phyloP scores from a whole-genome alignment of 2,888 invertebrate genomes.

The Lumbricus terrestris region DNA sequence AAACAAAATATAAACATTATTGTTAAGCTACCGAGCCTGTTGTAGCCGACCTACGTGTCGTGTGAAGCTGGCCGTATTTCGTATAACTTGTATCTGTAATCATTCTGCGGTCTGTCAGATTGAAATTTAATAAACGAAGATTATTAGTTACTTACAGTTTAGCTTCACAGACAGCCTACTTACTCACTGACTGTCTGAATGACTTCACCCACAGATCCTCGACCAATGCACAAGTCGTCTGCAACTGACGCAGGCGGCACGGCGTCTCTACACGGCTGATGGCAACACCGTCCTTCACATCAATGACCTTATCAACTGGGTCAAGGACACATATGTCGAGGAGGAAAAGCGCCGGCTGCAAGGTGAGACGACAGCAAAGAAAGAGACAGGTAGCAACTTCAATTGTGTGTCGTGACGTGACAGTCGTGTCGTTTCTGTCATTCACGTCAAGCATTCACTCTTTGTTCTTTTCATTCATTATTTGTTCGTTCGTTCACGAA shows the following conservation, averaged over 20 bases:
- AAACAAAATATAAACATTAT: not conserved
- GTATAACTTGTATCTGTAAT: no score
- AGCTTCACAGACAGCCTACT: no score
- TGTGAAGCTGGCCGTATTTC: no score
- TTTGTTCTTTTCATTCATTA: not conserved
- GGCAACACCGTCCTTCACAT: conserved; percentile 52
- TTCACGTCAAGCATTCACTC: not conserved
- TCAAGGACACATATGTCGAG: conserved; percentile 35
- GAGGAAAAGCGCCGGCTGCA: conserved; percentile 30
- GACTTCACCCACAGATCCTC: conserved; percentile 46
- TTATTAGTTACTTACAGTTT: no score
- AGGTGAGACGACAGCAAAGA: conserved; percentile 27
- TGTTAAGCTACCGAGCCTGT: no score
- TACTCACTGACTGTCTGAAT: not conserved
- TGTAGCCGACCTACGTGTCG: no score
- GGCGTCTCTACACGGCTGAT: conserved; percentile 54
- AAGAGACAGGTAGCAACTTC: not conserved
- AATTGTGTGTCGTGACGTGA: no score
- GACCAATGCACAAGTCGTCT: conserved; percentile 53
- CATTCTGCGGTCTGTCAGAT: no score
- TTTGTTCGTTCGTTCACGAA: no score
- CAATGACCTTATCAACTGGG: conserved; percentile 55
- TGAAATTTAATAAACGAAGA: no score
- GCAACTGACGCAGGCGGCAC: conserved; percentile 49
- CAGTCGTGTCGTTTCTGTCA: not conserved